Conservation (phyloP, 2,113 vertebrate species). For the Alligator mississippiensis region DNA sequence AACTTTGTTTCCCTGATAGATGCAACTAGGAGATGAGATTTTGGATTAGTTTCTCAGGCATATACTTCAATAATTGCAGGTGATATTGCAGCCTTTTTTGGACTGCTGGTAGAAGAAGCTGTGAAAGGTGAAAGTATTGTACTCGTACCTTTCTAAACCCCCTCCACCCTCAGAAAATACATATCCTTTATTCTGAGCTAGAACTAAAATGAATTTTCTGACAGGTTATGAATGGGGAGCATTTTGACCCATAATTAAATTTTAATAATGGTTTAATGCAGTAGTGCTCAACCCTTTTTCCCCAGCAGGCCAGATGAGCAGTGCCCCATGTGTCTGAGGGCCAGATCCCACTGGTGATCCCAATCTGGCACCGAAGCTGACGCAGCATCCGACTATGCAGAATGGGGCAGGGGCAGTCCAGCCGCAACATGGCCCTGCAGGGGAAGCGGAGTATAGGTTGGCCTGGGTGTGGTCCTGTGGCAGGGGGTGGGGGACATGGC, state of each 20-base stretch:
- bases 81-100: conserved; percentile 94
- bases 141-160: neutral
- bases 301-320: no score
- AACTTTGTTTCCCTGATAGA: conserved; percentile 73
- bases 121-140: conserved; percentile 86
- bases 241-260: neutral
- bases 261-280: neutral
- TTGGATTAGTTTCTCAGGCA: conserved; percentile 93
- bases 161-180: neutral
- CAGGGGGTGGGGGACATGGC: no score
- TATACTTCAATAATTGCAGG: conserved; percentile 95
- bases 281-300: no score
- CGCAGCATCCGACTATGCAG: no score
- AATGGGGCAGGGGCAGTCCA: no score
- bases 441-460: no score
- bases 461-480: no score
- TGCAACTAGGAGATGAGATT: conserved; percentile 89
- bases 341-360: no score
- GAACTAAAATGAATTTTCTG: neutral
- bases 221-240: neutral
- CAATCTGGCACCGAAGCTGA: no score
- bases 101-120: conserved; percentile 95
- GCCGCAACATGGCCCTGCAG: no score
- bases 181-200: neutral
- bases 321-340: no score